Base-by-base conservation (phyloP, 2,888 invertebrate genomes). In the Hylaea fasciaria region DNA sequence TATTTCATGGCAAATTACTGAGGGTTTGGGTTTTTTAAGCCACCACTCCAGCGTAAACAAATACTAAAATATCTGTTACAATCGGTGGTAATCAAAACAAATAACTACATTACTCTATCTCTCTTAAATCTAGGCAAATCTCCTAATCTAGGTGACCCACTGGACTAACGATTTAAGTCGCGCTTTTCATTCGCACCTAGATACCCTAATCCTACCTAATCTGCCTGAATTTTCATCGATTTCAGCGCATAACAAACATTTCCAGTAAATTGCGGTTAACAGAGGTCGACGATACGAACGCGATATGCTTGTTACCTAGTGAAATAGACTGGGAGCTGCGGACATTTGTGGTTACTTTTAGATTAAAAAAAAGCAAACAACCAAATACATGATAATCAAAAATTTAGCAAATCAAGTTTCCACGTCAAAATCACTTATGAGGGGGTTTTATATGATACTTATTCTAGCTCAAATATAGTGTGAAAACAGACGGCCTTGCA, bases 261-360 rank as follows among this genome's bases (percentile, higher is more conserved):
- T 56, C 28, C 13, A n/a, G 14, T 16, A 44, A 41, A 59, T 53
- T 29, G 53, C 49, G 55, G 62, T 46, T 59, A 66, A 58, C 50
- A 46, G 43, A 54, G 62, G 61, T 59, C 56, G 47, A 43, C 56
- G 62, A 58, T 57, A 62, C 66, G 53, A 60, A 55, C 60, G 43
- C 9, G 35, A 10, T 43, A 28, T 14, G 14, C 41, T 60, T 54
- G 44, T 54, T 58, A 53, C 57, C 59, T 40, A 59, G 40, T 39
- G 28, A 14, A 66, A 59, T 62, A 64, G 62, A 51, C 11, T 41
- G 53, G 43, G 41, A 60, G 45, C 10, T 50, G 39, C 9, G 14
- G 45, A 14, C 10, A 9, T 4, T 7, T 32, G 8, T 44, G 0
- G 9, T 49, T 40, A 53, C 47, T 53, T 11, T 5, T 12, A 0